Conservation (phyloP, 2,113 vertebrate genomes). For the Columba livia region DNA sequence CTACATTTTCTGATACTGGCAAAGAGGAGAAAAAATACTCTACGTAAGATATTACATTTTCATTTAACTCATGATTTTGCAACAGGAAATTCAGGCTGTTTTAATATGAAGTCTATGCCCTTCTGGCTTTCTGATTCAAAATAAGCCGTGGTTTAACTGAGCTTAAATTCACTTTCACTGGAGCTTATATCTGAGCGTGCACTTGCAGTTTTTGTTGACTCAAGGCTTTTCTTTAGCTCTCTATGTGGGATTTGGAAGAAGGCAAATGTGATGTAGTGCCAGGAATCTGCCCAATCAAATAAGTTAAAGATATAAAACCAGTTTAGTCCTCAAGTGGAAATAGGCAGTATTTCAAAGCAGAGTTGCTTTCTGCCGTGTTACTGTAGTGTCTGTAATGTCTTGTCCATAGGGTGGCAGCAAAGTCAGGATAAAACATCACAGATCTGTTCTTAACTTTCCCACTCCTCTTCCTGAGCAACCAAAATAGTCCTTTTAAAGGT, state of each 20-base stretch:
- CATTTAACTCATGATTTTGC: neutral
- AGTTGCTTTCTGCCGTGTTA: neutral
- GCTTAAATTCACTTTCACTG: constrained; percentile 13
- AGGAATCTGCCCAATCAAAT: neutral
- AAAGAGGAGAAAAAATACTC: neutral
- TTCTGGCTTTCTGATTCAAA: constrained; percentile 17
- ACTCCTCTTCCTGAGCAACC: neutral
- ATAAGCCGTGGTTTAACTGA: constrained; percentile 28
- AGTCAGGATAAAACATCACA: neutral
- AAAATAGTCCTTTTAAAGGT: neutral
- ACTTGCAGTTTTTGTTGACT: constrained; percentile 37
- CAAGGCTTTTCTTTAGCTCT: constrained; percentile 30
- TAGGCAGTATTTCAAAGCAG: neutral
- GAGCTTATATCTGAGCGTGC: neutral
- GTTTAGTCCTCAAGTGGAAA: neutral
- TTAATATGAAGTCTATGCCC: neutral
- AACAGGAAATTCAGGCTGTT: neutral
- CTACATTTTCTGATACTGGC: neutral
- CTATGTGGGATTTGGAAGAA: neutral
- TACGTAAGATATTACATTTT: neutral
- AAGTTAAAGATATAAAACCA: neutral
- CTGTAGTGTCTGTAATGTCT: neutral
- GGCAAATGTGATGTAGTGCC: neutral
- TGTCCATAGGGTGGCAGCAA: constrained; percentile 69
- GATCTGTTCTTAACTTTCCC: neutral